Evolutionary conservation across 2,113 vertebrate genomes (phyloP).

Genomic region (Saguinus midas): DNA sequence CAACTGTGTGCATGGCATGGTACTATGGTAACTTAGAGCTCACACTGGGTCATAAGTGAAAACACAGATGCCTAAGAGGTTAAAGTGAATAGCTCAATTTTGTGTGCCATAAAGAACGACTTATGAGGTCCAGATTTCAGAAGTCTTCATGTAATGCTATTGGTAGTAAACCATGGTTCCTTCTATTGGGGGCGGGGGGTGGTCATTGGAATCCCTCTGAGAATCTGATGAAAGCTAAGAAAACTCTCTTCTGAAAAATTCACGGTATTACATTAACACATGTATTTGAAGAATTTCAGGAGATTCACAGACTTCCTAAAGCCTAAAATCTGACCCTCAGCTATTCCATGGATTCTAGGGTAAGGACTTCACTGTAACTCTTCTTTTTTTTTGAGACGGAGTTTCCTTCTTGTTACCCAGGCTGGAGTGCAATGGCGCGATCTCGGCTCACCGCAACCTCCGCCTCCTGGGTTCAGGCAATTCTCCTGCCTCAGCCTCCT

Average conservation of each 20-base stretch:
- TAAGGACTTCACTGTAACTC: not conserved
- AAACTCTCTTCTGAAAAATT: not conserved
- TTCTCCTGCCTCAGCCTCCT: too few species aligned
- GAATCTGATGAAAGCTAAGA: not conserved
- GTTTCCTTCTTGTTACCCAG: too few species aligned
- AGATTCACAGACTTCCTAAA: not conserved
- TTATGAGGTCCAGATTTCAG: not conserved
- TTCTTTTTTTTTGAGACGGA: not conserved
- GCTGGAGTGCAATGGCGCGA: too few species aligned
- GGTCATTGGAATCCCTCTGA: not conserved
- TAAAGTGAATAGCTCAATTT: not conserved
- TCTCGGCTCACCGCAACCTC: too few species aligned
- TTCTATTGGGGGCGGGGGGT: not conserved
- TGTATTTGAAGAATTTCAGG: not conserved
- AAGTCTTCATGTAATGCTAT: not conserved
- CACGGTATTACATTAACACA: not conserved
- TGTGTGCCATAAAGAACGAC: not conserved
- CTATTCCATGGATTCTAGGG: not conserved
- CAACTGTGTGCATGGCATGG: not conserved
- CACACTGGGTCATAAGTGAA: not conserved
- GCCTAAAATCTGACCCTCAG: not conserved
- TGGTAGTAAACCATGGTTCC: not conserved
- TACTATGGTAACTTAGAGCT: not conserved
- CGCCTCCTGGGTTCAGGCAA: too few species aligned
- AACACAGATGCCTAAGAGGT: not conserved